A percentile compares a stretch with the other conserved stretches of the same genome.
Conservation (phyloP, 92 coral and sea anemone species). For the Phenganax marumi region DNA sequence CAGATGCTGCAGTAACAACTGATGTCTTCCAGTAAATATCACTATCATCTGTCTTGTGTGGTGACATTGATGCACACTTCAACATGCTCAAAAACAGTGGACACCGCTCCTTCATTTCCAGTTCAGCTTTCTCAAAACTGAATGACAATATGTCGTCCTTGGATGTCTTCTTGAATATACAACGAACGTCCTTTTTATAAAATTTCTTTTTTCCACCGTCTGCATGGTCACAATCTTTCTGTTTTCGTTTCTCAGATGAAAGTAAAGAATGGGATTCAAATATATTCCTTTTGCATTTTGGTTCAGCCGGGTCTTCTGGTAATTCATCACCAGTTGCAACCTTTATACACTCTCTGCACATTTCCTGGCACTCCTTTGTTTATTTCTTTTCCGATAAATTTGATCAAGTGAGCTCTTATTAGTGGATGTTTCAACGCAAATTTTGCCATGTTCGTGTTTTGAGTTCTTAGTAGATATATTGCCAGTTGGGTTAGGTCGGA, state of each 20-base stretch:
- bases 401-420: neutral
- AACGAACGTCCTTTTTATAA: neutral
- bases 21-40: no score
- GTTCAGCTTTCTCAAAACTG: neutral
- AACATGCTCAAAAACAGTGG: neutral
- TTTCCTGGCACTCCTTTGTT: neutral
- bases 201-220: neutral
- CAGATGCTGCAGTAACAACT: no score
- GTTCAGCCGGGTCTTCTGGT: neutral
- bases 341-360: neutral
- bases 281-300: neutral
- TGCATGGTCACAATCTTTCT: neutral
- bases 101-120: neutral
- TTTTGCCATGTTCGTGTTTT: slow-evolving; percentile 24
- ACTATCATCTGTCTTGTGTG: neutral
- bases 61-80: neutral
- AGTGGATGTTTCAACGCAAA: slow-evolving; percentile 23
- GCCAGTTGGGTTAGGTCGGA: slow-evolving; percentile 1
- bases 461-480: neutral
- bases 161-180: slow-evolving; percentile 7
- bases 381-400: neutral
- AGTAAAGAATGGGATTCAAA: neutral
- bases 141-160: neutral
- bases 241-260: neutral
- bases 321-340: neutral